Base-by-base conservation (phyloP, 2,888 invertebrate genomes). In the Boloria euphrosyne region DNA sequence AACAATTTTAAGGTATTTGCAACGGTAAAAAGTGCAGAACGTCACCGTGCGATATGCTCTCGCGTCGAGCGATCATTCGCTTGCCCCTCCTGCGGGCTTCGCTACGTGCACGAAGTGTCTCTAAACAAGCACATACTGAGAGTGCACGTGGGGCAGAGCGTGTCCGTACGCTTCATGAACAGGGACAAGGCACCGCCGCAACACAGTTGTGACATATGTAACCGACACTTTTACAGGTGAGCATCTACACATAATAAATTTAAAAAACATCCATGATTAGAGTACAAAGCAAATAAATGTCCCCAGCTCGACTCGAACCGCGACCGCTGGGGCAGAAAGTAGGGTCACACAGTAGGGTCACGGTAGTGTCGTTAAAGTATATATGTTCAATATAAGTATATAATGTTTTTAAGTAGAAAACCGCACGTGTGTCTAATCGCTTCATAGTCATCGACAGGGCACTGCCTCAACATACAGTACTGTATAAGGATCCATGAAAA, bases 141-240 rank as follows among this genome's bases (percentile, higher is more conserved):
- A 61, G 80, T 81, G 49, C 92, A 92, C 68, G 83, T 86, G 27
- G 92, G 92, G 0, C 86, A 91, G 69, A 85, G 85, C 47, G 92
- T 92, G 0, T 88, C 89, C 0, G 85, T 90, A 0, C 84, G 85
- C 16, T 90, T 90, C 70, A 81, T 87, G 62, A 86, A 86, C 59
- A 76, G 16, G 81, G 84, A 71, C 70, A 75, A 16, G 79, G 84
- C 64, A 83, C 85, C 10, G 81, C 84, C 67, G 50, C 86, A 87
- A 61, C 88, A 90, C 72, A 90, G 93, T 55, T 95, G 95, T 78
- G 92, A 93, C 43, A 93, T 93, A 5, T 95, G 95, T 75, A 93
- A 93, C 43, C 94, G 94, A 80, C 90, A 93, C 6, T 95, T 95
- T 77, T 91, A 90, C 73, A 87, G 93, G 84, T 91, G 13, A 63